These are phyloP conservation scores for Cetoscarus ocellatus DNA, from an alignment of 2,797 vertebrate genomes.

Conservation along the genomic window DNA sequence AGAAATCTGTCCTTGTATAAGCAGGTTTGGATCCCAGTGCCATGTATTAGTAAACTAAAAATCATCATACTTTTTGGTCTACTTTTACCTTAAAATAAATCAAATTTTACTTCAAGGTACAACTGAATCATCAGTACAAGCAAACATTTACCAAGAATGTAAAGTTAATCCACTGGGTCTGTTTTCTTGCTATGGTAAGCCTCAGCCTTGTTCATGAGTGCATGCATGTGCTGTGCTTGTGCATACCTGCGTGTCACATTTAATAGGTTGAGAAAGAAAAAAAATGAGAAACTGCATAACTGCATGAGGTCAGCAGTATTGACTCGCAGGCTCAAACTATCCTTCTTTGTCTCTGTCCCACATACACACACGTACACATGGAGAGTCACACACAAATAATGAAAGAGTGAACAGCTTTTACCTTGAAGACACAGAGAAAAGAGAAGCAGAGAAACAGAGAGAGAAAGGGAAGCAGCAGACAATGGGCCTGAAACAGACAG, in stretches of 20 bases:
- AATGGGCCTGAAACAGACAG: constrained; percentile 39
- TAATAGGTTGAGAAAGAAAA: constrained; percentile 46
- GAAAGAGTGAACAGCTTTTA: constrained; percentile 52
- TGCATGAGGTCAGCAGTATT: constrained; percentile 53
- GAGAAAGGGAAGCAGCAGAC: constrained; percentile 16
- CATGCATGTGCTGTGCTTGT: not conserved
- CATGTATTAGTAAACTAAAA: too few species aligned
- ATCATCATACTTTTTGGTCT: too few species aligned
- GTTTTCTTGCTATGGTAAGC: not conserved
- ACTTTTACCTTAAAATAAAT: too few species aligned
- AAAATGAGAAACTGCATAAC: constrained; percentile 31
- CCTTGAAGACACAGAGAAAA: constrained; percentile 58
- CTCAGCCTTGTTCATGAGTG: not conserved
- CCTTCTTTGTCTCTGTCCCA: constrained; percentile 21
- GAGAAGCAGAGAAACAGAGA: constrained; percentile 4
- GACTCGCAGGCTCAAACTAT: constrained; percentile 30
- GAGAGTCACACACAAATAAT: constrained; percentile 40
- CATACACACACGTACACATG: constrained; percentile 3
- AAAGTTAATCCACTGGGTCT: not conserved
- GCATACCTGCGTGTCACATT: constrained; percentile 3
- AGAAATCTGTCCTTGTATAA: too few species aligned
- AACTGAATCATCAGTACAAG: not conserved
- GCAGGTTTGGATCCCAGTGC: too few species aligned
- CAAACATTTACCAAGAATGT: not conserved
- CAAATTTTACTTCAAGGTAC: too few species aligned